phyloP scores from a whole-genome alignment of 2,888 invertebrate species.

The Melieria picta region DNA sequence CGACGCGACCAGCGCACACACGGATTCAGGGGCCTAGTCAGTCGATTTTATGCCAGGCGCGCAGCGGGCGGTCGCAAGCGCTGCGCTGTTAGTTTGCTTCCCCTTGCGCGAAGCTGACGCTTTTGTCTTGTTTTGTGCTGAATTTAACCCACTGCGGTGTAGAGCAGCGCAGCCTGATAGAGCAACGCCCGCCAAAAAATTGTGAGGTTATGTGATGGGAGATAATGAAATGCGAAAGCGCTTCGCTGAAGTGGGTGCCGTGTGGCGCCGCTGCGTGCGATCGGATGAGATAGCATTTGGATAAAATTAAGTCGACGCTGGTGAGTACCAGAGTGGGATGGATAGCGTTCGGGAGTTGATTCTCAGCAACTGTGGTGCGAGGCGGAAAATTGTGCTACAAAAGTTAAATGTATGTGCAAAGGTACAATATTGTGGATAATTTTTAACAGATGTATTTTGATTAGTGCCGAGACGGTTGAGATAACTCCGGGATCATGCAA shows the following conservation, averaged over 20 bases:
- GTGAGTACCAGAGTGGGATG: too few relatives aligned
- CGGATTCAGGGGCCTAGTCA: constrained; percentile 61
- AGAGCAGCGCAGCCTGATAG: constrained; percentile 23
- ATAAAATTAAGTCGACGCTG: too few relatives aligned
- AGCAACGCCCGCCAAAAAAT: constrained; percentile 51
- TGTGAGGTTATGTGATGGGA: constrained; percentile 52
- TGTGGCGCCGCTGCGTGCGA: not conserved
- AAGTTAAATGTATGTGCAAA: too few relatives aligned
- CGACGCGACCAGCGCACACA: constrained; percentile 37
- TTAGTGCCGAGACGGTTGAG: too few relatives aligned
- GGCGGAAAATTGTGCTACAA: too few relatives aligned
- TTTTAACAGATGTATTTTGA: too few relatives aligned
- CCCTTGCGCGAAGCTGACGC: not conserved
- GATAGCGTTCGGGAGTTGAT: too few relatives aligned
- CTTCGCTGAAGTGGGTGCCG: not conserved
- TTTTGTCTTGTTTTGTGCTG: not conserved
- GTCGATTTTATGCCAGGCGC: constrained; percentile 57
- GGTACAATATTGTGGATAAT: too few relatives aligned
- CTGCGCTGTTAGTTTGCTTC: constrained; percentile 9
- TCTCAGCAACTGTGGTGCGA: too few relatives aligned
- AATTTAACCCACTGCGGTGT: too few relatives aligned
- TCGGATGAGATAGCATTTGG: too few relatives aligned
- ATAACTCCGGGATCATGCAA: too few relatives aligned
- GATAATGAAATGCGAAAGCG: constrained; percentile 48
- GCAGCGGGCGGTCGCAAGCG: constrained; percentile 44